A percentile compares a stretch with the other conserved stretches of the same genome.
These are phyloP conservation scores for Montifringilla adamsi DNA, from an alignment of 2,113 vertebrate genomes.

Conservation along the genomic window DNA sequence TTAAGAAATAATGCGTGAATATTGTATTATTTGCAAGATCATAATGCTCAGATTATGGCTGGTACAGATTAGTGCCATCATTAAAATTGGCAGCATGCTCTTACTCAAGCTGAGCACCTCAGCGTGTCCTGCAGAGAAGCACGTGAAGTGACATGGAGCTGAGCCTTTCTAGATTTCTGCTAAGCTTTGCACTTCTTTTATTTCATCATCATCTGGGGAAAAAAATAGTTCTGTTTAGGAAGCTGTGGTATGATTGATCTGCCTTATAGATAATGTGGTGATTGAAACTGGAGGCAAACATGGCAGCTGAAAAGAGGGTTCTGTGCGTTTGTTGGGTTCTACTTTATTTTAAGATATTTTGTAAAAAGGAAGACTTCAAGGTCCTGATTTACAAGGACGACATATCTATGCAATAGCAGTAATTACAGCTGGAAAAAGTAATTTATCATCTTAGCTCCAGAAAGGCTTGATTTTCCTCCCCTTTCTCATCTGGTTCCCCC, in stretches of 20 bases:
- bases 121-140: accelerated
- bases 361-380: neutral
- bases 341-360: neutral
- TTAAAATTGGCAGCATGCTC: accelerated
- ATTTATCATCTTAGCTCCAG: neutral
- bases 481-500: neutral
- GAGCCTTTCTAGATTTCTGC: neutral
- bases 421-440: neutral
- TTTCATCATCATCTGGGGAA: neutral
- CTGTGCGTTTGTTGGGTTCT: neutral
- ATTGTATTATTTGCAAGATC: neutral
- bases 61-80: neutral
- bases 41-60: neutral
- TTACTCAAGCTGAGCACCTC: neutral
- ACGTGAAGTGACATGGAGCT: neutral
- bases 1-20: neutral
- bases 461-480: neutral
- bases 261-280: neutral
- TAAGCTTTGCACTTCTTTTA: neutral
- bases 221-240: neutral
- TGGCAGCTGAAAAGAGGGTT: neutral
- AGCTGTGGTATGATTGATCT: accelerated
- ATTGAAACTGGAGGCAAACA: neutral
- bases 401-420: neutral
- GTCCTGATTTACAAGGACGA: neutral